These are phyloP conservation scores for Berghia stephanieae DNA, from an alignment of 1,140 invertebrate species.

Conservation along the genomic window DNA sequence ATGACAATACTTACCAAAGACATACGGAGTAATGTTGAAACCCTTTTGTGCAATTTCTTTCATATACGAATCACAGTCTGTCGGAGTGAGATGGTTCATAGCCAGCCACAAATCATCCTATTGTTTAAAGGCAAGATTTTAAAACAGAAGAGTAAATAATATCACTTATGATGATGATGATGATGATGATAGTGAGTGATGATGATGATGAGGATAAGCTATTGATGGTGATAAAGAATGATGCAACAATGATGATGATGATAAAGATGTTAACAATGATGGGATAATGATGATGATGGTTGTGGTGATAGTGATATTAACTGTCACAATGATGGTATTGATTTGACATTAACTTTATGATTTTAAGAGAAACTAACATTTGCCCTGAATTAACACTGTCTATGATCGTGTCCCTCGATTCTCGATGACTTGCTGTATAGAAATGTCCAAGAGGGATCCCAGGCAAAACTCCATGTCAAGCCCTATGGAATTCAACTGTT, in stretches of 20 bases:
- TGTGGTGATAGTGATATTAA: background rate
- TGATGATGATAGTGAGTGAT: too few species aligned
- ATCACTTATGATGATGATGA: background rate
- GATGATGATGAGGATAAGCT: background rate
- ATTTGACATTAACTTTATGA: background rate
- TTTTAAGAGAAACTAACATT: conserved; percentile 46
- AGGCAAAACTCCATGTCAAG: conserved; percentile 86
- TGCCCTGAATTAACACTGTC: conserved; percentile 77
- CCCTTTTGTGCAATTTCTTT: conserved; percentile 72
- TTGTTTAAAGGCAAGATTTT: conserved; percentile 22
- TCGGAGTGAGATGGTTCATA: conserved; percentile 74
- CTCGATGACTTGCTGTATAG: conserved; percentile 72
- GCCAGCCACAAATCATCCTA: conserved; percentile 78
- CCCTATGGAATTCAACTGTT: conserved; percentile 76
- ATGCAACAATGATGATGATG: background rate
- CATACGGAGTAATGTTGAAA: conserved; percentile 69
- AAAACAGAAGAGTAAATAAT: background rate
- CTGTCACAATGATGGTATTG: background rate
- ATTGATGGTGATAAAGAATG: background rate
- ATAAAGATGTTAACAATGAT: too few species aligned
- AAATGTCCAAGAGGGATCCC: conserved; percentile 79
- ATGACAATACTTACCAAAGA: conserved; percentile 68
- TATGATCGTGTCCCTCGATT: conserved; percentile 80
- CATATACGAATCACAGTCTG: conserved; percentile 69
- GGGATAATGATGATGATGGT: too few species aligned